Evolutionary conservation across 1,140 invertebrate species (phyloP).

Genomic region (Conus betulinus): DNA sequence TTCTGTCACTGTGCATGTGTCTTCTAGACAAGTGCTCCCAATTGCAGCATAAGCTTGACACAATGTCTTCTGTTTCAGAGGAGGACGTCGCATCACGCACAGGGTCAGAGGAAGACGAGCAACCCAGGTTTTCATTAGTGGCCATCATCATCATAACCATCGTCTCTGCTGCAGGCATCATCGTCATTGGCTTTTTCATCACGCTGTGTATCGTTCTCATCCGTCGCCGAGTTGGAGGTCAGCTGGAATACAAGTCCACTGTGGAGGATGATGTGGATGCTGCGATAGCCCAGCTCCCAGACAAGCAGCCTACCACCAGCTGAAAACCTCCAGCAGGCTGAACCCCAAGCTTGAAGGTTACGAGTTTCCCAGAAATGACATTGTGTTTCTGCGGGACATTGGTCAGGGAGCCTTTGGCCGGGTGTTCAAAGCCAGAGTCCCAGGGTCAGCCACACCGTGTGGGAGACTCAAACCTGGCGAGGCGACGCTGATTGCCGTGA

Average conservation of each 20-base stretch:
- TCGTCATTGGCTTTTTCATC: slow-evolving; percentile 82
- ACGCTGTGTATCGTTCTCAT: slow-evolving; percentile 85
- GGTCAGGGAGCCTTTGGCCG: slow-evolving; percentile 97
- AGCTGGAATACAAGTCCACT: slow-evolving; percentile 82
- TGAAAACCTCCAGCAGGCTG: slow-evolving; percentile 47
- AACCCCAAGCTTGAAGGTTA: slow-evolving; percentile 95
- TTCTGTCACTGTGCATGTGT: too few relatives aligned
- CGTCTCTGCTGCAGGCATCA: slow-evolving; percentile 83
- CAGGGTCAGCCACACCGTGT: slow-evolving; percentile 76
- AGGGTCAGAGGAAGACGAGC: slow-evolving; percentile 15
- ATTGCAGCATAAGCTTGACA: too few relatives aligned
- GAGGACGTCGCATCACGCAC: background rate
- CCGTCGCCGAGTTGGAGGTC: slow-evolving; percentile 77
- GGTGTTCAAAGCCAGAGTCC: slow-evolving; percentile 95
- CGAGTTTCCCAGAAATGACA: slow-evolving; percentile 96
- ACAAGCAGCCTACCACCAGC: slow-evolving; percentile 90
- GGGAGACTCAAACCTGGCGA: slow-evolving; percentile 80
- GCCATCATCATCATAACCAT: slow-evolving; percentile 69
- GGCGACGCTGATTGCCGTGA: slow-evolving; percentile 95
- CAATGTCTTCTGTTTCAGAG: background rate
- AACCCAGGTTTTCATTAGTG: slow-evolving; percentile 36
- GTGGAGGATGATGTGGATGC: slow-evolving; percentile 81
- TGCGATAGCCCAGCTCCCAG: slow-evolving; percentile 91
- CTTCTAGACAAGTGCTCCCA: too few relatives aligned
- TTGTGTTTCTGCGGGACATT: slow-evolving; percentile 94